These are phyloP conservation scores for Dendrolimus kikuchii DNA, from an alignment of 1,140 invertebrate genomes.

Conservation along the genomic window DNA sequence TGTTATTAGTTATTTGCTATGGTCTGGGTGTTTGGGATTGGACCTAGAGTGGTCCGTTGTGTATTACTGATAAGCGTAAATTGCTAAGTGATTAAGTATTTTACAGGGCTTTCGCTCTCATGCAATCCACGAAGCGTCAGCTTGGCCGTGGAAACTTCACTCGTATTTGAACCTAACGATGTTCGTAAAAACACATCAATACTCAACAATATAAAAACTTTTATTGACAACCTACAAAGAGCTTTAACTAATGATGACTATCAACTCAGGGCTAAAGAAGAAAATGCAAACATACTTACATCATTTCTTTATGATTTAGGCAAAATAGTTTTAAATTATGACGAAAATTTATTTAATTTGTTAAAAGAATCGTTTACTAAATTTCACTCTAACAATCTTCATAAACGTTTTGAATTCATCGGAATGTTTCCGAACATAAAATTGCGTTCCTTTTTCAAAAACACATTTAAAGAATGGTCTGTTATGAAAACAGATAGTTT, in stretches of 20 bases:
- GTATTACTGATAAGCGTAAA: too few relatives aligned
- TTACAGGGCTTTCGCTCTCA: background rate
- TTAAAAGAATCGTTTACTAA: too few relatives aligned
- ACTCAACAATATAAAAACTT: constrained; percentile 1
- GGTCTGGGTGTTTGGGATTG: too few relatives aligned
- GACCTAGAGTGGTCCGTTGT: too few relatives aligned
- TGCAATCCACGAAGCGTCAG: constrained; percentile 6
- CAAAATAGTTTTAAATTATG: background rate
- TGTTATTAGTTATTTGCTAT: too few relatives aligned
- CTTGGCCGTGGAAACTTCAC: constrained; percentile 6
- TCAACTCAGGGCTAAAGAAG: background rate
- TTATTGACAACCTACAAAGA: constrained; percentile 5
- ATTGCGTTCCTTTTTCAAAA: too few relatives aligned
- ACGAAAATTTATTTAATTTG: background rate
- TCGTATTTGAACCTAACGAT: constrained; percentile 9
- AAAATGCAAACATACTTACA: background rate
- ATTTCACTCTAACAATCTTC: too few relatives aligned
- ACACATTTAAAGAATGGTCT: too few relatives aligned
- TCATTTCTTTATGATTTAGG: background rate
- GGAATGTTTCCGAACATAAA: too few relatives aligned
- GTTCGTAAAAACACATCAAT: constrained; percentile 4
- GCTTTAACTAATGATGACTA: background rate
- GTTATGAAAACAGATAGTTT: too few relatives aligned
- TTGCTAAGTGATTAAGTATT: background rate
- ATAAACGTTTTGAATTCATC: too few relatives aligned